Base-by-base conservation (phyloP, 30 jellyfish, hydroid and myxozoan genomes). In the Aurelia aurita region DNA sequence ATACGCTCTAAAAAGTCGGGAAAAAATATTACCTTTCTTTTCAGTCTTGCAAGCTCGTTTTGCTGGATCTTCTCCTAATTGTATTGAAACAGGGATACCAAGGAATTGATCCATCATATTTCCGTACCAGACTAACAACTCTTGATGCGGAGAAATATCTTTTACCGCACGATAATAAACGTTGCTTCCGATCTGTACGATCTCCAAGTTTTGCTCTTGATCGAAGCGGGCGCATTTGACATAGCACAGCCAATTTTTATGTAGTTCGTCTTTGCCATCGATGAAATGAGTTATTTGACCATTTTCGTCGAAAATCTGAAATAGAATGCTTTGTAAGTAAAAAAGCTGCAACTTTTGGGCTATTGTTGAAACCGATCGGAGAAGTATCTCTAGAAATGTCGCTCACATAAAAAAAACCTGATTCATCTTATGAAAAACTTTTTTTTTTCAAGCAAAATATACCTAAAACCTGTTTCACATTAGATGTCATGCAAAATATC, bases 61-160 rank as follows among this genome's bases (percentile, higher is more conserved):
- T 39, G 51, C 51, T 39, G 51, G 51, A 39, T 39, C 51, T 39
- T 39, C 51, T 39, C 51, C 51, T 6, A 39, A 39, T 15, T 39
- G 51, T 39, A 39, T 81, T 31, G 91, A 66, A 12, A 81, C 79
- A 29, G 97, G 97, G n/a, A 90, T 90, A 39, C 97, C 97, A 13
- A 90, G 84, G 59, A 90, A 90, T 79, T 72, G 89, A 47, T 76
- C 73, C 12, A 79, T 87, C 3, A 84, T 44, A 46, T 64, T 69
- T 31, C 91, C 88, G 39, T 91, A 91, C 98, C 98, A 91, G 18
- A 91, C 98, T 18, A 91, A 77, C 9, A 91, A 72, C 86, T 91
- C 98, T 62, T 84, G 96, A 58, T 85, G 83, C 69, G 98, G 98
- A 1, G 96, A 93, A 16, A 91, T 79, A 74, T 91, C 98, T 69